Evolutionary conservation across 2,797 vertebrate species (phyloP), one percentile per base, ranked within the genome.

Genomic region (Poecilia wingei): DNA sequence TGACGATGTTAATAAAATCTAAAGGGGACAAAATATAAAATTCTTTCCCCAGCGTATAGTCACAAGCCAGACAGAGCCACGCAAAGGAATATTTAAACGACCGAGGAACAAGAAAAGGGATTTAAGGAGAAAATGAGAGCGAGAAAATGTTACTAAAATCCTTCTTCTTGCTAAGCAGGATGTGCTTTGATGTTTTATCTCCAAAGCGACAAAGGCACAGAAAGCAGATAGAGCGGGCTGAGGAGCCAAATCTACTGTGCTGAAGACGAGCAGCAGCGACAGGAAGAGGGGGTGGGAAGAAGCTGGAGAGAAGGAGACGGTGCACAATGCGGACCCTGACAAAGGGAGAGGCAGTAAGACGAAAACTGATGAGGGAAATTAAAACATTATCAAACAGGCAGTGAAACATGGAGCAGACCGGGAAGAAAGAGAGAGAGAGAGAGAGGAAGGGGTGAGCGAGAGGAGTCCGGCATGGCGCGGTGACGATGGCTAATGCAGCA

Each of bases 121-220:
- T 84, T 90, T 88, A 84, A 90, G 84, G 83, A 88, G 82, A 86
- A 89, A 91, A 90, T 85, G 81, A 89, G 92, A 90, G 88, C 73
- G 77, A 89, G 81, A 81, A 76, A 91, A 85, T 84, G 88, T 90
- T 90, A 86, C 88, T 86, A 79, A 92, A 92, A 91, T 93, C 92
- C 89, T 49, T 82, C 88, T 88, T 86, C 80, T 88, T 90, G 90
- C 83, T 78, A 80, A 91, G 92, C 90, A 88, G 89, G 88, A 93
- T 90, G 86, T 81, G 88, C 92, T 94, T 94, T 95, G 92, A 95
- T 94, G 94, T 95, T 95, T 94, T 94, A 94, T 94, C 94, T 94
- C 87, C 88, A 90, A 90, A 89, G 86, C 74, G 77, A 93, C 91
- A 91, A 89, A 91, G 87, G 87, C 87, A 84, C 86, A 89, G 89